Percentiles rank a stretch among this genome's conserved stretches.
Evolutionary conservation across 2,797 vertebrate genomes (phyloP).

Genomic region (Megalops cyprinoides): DNA sequence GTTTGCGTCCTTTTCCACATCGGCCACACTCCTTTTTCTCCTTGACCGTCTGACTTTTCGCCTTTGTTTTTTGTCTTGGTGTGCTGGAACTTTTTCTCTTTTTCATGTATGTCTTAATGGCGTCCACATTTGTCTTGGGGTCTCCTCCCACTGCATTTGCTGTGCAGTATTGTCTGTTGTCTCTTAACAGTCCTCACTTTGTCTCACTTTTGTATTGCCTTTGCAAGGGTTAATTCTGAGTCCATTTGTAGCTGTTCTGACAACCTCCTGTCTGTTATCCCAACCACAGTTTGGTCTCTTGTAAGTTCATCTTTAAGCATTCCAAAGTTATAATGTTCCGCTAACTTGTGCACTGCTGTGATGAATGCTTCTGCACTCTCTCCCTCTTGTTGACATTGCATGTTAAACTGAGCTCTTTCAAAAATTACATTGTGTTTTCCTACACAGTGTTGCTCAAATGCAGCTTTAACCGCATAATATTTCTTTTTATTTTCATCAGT

Average conservation of each 20-base stretch:
- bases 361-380: conserved; percentile 14
- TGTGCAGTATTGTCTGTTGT: not conserved
- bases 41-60: no score
- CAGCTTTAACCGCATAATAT: conserved; percentile 39
- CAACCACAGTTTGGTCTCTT: not conserved
- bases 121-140: not conserved
- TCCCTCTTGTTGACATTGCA: conserved; percentile 22
- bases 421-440: conserved; percentile 36
- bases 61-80: no score
- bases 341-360: not conserved
- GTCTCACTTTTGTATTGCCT: not conserved
- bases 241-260: not conserved
- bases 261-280: not conserved
- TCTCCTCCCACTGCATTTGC: not conserved
- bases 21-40: no score
- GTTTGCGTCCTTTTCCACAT: no score
- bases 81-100: no score
- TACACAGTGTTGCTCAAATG: conserved; percentile 34
- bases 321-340: not conserved
- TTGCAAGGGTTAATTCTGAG: not conserved
- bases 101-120: no score
- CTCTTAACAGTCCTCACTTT: not conserved
- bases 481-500: conserved; percentile 38
- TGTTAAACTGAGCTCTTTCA: conserved; percentile 46
- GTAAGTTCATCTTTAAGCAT: not conserved